Conservation (phyloP, 2,113 vertebrate genomes). For the Mungos mungo region DNA sequence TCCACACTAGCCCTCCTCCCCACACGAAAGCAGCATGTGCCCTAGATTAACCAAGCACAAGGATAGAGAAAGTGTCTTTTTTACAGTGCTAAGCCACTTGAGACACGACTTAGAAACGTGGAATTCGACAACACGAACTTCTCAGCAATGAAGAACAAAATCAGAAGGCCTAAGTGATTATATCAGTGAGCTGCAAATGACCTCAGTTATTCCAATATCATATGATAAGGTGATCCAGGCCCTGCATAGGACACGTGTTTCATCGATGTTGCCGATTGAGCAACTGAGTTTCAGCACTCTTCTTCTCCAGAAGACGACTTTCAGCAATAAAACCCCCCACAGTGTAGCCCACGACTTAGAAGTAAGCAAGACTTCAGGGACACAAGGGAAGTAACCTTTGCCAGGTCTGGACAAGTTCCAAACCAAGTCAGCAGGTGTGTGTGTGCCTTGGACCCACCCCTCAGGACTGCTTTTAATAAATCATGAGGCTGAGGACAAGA, state of each 20-base stretch:
- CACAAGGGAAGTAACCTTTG: fast-evolving
- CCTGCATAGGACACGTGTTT: not conserved
- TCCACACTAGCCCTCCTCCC: not conserved
- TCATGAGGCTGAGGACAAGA: not conserved
- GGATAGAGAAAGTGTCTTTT: not conserved
- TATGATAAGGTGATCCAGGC: not conserved
- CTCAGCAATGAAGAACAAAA: not conserved
- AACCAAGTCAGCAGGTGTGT: not conserved
- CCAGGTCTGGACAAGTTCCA: not conserved
- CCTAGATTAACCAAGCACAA: no score
- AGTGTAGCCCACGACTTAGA: fast-evolving
- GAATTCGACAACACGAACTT: not conserved
- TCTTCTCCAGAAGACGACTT: not conserved
- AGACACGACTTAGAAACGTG: not conserved
- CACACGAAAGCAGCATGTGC: not conserved
- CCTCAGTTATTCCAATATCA: no score
- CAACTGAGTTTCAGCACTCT: not conserved
- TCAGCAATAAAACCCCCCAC: not conserved
- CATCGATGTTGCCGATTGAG: not conserved
- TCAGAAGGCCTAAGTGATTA: not conserved
- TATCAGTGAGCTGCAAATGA: fast-evolving
- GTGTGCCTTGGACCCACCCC: fast-evolving
- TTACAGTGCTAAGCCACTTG: not conserved
- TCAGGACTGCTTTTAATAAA: fast-evolving
- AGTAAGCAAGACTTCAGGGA: not conserved